Percentiles rank a stretch among this genome's conserved stretches.
phyloP scores from a whole-genome alignment of 1,140 invertebrate species.

The Drosophila athabasca region DNA sequence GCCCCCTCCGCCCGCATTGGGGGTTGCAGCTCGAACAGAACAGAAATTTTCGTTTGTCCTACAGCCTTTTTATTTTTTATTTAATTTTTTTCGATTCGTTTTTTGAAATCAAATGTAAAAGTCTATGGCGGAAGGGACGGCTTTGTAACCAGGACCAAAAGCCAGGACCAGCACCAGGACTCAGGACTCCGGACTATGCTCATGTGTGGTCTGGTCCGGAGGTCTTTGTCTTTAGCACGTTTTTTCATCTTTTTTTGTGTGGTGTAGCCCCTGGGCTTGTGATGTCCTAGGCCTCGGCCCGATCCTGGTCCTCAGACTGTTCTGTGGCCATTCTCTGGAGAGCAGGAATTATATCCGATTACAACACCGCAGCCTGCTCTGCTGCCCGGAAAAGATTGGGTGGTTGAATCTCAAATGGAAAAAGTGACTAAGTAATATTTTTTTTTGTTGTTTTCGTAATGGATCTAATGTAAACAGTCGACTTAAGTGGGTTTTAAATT shows the following conservation, averaged over 20 bases:
- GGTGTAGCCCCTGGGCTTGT: slow-evolving; percentile 3
- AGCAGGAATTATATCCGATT: slow-evolving; percentile 76
- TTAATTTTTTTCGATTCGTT: slow-evolving; percentile 30
- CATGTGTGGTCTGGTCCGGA: slow-evolving; percentile 16
- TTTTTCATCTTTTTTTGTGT: slow-evolving; percentile 17
- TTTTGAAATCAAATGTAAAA: slow-evolving; percentile 71
- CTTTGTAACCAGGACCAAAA: slow-evolving; percentile 48
- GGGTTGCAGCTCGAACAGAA: slow-evolving; percentile 14
- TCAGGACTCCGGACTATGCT: slow-evolving; percentile 1
- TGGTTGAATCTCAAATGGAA: slow-evolving; percentile 30
- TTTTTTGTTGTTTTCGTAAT: slow-evolving; percentile 38
- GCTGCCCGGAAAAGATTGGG: slow-evolving; percentile 25
- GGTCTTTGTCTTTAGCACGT: slow-evolving; percentile 47
- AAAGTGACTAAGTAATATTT: slow-evolving; percentile 39
- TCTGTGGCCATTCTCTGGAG: slow-evolving; percentile 66
- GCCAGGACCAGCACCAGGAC: slow-evolving; percentile 1
- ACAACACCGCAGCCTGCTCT: slow-evolving; percentile 66
- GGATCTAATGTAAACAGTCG: slow-evolving; percentile 47
- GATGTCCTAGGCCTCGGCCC: too few species aligned
- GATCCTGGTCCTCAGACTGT: not conserved
- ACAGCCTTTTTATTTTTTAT: slow-evolving; percentile 21
- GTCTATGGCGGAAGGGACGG: slow-evolving; percentile 30
- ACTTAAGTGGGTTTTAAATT: slow-evolving; percentile 53
- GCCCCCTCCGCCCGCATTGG: slow-evolving; percentile 3
- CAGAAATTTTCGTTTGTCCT: slow-evolving; percentile 17